Conservation (phyloP, 2,797 vertebrate genomes). For the Hippoglossus hippoglossus region DNA sequence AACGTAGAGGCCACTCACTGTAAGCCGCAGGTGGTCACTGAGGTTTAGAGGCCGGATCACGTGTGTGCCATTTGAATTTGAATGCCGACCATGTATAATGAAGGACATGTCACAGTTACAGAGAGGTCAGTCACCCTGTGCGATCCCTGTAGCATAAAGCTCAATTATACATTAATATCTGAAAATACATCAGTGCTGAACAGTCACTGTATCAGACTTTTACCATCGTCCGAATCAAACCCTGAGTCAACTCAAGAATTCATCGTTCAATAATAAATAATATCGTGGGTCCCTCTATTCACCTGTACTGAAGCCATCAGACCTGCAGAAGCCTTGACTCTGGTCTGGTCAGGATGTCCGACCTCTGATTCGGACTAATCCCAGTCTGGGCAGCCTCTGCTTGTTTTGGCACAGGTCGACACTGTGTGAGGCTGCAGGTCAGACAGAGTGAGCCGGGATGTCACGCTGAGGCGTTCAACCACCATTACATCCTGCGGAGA, state of each 20-base stretch:
- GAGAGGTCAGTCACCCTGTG: slow-evolving; percentile 48
- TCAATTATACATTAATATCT: background rate
- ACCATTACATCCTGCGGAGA: slow-evolving; percentile 18
- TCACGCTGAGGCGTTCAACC: slow-evolving; percentile 23
- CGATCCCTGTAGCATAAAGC: slow-evolving; percentile 17
- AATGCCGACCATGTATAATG: slow-evolving; percentile 64
- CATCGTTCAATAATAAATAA: too few relatives aligned
- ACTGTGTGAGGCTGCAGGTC: slow-evolving; percentile 17
- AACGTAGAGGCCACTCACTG: slow-evolving; percentile 34
- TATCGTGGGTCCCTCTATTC: too few relatives aligned
- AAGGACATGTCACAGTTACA: slow-evolving; percentile 37
- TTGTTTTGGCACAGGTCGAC: slow-evolving; percentile 23
- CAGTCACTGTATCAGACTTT: background rate
- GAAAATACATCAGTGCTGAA: background rate
- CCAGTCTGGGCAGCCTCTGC: slow-evolving; percentile 37
- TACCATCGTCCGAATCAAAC: slow-evolving; percentile 11
- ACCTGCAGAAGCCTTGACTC: background rate
- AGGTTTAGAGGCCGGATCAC: slow-evolving; percentile 60
- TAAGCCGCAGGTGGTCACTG: slow-evolving; percentile 69
- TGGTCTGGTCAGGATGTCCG: slow-evolving; percentile 33
- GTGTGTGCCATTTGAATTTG: slow-evolving; percentile 71
- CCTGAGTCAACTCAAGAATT: background rate
- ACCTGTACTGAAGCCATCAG: background rate
- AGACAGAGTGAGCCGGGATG: slow-evolving; percentile 20
- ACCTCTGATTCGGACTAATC: slow-evolving; percentile 56